phyloP scores from a whole-genome alignment of 2,797 vertebrate species.

The Pangasius mekongensis region DNA sequence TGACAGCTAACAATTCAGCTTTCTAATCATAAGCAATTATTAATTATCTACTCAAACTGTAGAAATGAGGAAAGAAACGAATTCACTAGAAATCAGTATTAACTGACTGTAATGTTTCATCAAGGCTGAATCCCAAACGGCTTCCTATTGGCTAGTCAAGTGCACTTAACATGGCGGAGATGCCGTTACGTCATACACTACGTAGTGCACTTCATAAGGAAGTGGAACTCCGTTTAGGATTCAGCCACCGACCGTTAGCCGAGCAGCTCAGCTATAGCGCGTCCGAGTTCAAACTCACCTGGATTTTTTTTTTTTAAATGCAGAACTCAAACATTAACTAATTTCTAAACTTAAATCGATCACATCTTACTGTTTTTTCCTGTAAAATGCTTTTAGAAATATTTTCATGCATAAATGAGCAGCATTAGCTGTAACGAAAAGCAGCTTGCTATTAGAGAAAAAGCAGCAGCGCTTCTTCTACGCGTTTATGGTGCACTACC shows the following conservation, averaged over 20 bases:
- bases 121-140: neutral
- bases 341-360: neutral
- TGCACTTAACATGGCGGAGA: neutral
- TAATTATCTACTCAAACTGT: neutral
- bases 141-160: no score
- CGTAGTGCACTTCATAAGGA: neutral
- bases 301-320: neutral
- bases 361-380: neutral
- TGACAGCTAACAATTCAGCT: neutral
- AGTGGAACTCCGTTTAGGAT: neutral
- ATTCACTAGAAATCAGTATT: neutral
- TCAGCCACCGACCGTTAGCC: neutral
- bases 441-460: neutral
- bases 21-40: neutral
- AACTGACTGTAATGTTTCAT: neutral
- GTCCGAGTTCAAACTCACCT: neutral
- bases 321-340: neutral
- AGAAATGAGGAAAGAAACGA: neutral
- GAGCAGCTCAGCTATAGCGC: neutral
- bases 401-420: neutral
- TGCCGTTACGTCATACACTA: no score
- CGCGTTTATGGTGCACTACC: no score
- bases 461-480: neutral
- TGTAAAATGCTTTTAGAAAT: neutral
- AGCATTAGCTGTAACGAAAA: neutral